Percentiles rank a stretch among this genome's conserved stretches.
Evolutionary conservation across 2,113 vertebrate genomes (phyloP).

Genomic region (Edolisoma coerulescens): DNA sequence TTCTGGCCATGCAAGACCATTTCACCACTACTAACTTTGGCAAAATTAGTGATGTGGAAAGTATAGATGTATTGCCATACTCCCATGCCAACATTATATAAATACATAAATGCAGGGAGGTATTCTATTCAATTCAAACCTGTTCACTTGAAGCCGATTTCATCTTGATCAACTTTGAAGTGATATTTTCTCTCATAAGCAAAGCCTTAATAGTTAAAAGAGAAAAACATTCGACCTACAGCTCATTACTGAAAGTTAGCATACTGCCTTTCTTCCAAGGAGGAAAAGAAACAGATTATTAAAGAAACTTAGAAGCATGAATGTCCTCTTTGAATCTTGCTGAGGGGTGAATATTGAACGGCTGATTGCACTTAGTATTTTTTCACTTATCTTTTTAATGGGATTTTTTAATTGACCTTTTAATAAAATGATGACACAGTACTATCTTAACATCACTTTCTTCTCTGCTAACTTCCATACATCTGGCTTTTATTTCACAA

Average conservation of each 20-base stretch:
- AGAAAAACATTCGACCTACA: background rate
- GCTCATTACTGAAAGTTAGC: background rate
- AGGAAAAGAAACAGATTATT: background rate
- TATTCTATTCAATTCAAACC: background rate
- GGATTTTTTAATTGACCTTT: background rate
- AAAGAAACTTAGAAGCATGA: background rate
- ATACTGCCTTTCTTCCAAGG: background rate
- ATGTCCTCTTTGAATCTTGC: background rate
- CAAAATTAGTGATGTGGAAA: background rate
- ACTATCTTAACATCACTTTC: background rate
- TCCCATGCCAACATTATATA: background rate
- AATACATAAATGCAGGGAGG: background rate
- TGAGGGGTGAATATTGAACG: background rate
- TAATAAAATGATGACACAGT: background rate
- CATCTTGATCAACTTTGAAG: background rate
- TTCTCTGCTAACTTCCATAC: background rate
- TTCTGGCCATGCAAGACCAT: background rate
- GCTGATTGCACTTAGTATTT: background rate
- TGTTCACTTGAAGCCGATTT: background rate
- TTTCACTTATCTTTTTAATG: conserved; percentile 24
- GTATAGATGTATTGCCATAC: background rate
- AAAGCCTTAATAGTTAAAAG: background rate
- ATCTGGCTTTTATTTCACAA: background rate
- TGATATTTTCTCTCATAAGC: background rate
- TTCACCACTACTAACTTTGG: background rate